Percentiles rank a stretch among this genome's conserved stretches.
phyloP scores from a whole-genome alignment of 2,113 vertebrate species.

The Gasterosteus aculeatus region DNA sequence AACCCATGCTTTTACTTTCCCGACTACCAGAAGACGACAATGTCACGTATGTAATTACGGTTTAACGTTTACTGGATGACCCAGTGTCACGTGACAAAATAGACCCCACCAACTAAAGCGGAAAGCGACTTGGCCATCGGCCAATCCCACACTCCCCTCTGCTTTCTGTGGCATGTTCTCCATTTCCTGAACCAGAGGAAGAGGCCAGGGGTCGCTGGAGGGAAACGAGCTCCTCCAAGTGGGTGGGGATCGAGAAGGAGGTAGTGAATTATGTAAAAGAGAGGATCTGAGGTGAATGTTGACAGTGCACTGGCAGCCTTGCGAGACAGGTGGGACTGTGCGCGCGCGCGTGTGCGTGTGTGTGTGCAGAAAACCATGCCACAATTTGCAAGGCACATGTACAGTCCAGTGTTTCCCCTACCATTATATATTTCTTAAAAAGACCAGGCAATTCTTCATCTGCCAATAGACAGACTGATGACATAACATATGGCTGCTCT shows the following conservation, averaged over 20 bases:
- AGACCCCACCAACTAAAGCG: constrained; percentile 37
- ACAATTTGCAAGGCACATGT: neutral
- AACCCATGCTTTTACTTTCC: neutral
- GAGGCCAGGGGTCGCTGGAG: constrained; percentile 81
- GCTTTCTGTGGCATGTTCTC: constrained; percentile 71
- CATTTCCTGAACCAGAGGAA: constrained; percentile 87
- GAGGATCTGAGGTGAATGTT: constrained; percentile 28
- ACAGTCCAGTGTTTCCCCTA: neutral
- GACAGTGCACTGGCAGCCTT: constrained; percentile 7
- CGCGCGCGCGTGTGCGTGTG: constrained; percentile 41
- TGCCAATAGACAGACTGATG: too few species aligned
- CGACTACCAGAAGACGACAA: constrained; percentile 18
- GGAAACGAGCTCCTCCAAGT: constrained; percentile 42
- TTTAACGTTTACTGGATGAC: too few species aligned
- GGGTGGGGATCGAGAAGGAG: constrained; percentile 23
- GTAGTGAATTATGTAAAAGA: constrained; percentile 39
- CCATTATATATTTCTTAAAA: too few species aligned
- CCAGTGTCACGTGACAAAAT: constrained; percentile 23
- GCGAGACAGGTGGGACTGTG: constrained; percentile 23
- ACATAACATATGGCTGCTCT: too few species aligned
- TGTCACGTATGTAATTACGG: too few species aligned
- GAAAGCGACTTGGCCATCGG: constrained; percentile 38
- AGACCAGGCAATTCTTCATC: too few species aligned
- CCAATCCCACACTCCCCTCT: constrained; percentile 68
- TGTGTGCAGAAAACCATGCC: constrained; percentile 1